Evolutionary conservation across 2,113 vertebrate genomes (phyloP), one percentile per base, ranked within the genome.

Genomic region (Aramus guarauna): DNA sequence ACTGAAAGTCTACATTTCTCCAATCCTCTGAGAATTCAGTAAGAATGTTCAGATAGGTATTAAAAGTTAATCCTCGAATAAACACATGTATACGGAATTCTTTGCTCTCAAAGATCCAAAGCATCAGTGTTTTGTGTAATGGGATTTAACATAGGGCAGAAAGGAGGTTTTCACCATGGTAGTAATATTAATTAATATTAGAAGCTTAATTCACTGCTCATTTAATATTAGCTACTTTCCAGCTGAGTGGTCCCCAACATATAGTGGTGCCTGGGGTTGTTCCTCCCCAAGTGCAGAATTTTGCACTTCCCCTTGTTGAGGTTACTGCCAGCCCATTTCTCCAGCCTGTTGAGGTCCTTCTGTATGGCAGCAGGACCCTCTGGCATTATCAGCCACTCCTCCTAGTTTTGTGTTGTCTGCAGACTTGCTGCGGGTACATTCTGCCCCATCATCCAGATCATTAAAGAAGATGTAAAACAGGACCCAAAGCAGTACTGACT

Each of bases 81-180:
- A 67, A 36, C 16, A 64, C 39, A 19, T 19, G 23, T 43, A 45
- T 53, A 67, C 1, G 12, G 50, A 69, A 74, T 48, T 34, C 10
- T 82, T 60, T 66, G 23, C 41, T 81, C 11, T 74, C 56, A 43
- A 78, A 78, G 29, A 62, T 74, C 23, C 74, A 78, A 92, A 64
- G 8, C 41, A 74, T 56, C 78, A n/a, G 19, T 60, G 34, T 66
- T 88, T 74, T 48, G 30, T 37, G 32, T 45, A 71, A 88, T 36
- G 27, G 32, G 24, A 85, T 52, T 91, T 92, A 71, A 53, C n/a
- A 50, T 1, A 67, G 8, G 21, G 12, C 17, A 85, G 34, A 45
- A 85, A 74, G 20, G 26, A 60, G 3, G 32, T 81, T 82, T 81
- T 56, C 17, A 62, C 7, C 0, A 0, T 43, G 5, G 22, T 66